These are phyloP conservation scores for Brachionus rotundiformis DNA, from an alignment of 1,140 invertebrate genomes.

Conservation along the genomic window DNA sequence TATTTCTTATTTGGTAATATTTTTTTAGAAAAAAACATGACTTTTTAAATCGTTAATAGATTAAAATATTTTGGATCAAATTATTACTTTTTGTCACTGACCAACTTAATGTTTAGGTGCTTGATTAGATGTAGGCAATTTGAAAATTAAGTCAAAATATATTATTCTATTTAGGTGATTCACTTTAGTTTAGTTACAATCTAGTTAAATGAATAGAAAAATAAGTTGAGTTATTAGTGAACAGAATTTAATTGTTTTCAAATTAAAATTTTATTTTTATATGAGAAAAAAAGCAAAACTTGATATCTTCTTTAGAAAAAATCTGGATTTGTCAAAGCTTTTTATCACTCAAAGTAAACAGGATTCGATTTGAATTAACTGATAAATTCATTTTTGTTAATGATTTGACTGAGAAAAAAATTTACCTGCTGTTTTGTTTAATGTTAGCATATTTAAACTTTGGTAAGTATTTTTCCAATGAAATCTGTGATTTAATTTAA, in stretches of 20 bases:
- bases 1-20: too few relatives aligned
- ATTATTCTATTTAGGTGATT: background rate
- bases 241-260: background rate
- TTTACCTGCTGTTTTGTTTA: background rate
- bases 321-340: background rate
- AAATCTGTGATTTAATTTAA: too few relatives aligned
- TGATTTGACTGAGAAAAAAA: background rate
- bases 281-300: conserved; percentile 11
- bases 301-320: background rate
- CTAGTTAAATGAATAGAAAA: background rate
- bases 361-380: background rate
- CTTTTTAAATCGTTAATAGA: background rate
- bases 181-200: background rate
- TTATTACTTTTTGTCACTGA: background rate
- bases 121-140: background rate
- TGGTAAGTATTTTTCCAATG: too few relatives aligned
- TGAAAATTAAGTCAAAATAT: background rate
- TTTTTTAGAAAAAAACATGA: background rate
- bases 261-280: background rate
- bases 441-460: background rate
- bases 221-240: background rate
- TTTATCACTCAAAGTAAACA: background rate
- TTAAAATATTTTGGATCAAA: background rate
- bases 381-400: background rate
- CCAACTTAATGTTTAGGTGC: background rate